Base-by-base conservation (phyloP, 2,113 vertebrate genomes). In the Gnathonemus echidnorhynchus region DNA sequence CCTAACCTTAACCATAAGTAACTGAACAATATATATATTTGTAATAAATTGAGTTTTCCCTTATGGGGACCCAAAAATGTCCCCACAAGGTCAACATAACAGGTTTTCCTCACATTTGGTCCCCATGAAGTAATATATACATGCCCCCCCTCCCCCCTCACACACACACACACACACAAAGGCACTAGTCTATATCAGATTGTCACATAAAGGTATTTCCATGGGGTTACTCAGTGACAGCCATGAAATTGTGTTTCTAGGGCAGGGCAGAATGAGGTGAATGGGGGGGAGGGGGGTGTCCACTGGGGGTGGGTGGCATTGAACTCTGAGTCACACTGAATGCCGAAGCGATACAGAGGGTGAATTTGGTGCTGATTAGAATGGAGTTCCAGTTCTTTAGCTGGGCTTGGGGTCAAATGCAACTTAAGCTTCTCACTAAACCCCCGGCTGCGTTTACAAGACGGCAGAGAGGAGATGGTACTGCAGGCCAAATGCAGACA, bases 331-430 rank as follows among this genome's bases (percentile, higher is more conserved):
- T 89, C 84, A 90, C 90, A 74, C 88, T 90, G 53, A 91, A 90
- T n/a, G 89, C 89, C 88, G 87, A 89, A 84, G 50, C 35, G 70
- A 35, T 80, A 42, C n/a, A 88, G 49, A 42, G 31, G 45, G 89
- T 50, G 19, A 53, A 58, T 35, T n/a, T 27, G 66, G 35, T 46
- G 83, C 80, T 90, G 56, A 86, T 45, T 62, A 17, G 88, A 66
- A 45, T 87, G 90, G 84, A 89, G 89, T 77, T 70, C 62, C 62
- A 90, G 91, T 94, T 92, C 92, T 91, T 95, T 95, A 94, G 94
- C 93, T 90, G 89, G 92, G 93, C 90, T 83, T 24, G 93, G 94
- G 94, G 90, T 95, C 93, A 95, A 94, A 94, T 92, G n/a, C 24
- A 27, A 49, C 49, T n/a, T 48, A 85, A 85, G 45, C 17, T 13